Conservation (phyloP, 2,888 invertebrate genomes). For the Drosophila anomalipes region DNA sequence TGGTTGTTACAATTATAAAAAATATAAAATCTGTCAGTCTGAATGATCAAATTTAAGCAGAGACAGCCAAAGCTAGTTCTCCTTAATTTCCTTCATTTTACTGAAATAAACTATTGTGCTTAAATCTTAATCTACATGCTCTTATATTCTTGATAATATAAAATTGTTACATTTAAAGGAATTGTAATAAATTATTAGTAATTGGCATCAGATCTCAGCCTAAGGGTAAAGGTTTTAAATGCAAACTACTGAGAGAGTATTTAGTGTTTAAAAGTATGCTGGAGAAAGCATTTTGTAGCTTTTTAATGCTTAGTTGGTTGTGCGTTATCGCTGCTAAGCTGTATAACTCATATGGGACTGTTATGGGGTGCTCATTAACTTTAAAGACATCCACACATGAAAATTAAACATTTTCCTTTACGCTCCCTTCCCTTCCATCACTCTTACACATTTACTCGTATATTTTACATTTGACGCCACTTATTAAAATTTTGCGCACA, state of each 20-base stretch:
- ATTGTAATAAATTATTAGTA: neutral
- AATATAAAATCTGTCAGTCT: neutral
- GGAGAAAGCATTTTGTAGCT: neutral
- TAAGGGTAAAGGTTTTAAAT: neutral
- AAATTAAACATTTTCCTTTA: slow-evolving; percentile 18
- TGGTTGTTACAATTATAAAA: neutral
- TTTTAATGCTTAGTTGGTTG: neutral
- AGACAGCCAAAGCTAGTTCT: no score
- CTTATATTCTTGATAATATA: neutral
- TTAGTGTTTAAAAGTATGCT: neutral
- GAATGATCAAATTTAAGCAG: neutral
- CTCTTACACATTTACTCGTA: no score
- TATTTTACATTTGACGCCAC: slow-evolving; percentile 26
- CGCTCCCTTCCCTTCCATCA: no score
- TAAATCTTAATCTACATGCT: neutral
- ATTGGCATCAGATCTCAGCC: neutral
- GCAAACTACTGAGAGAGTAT: neutral
- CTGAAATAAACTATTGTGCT: neutral
- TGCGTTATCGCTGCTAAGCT: neutral
- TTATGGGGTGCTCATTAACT: slow-evolving; percentile 21
- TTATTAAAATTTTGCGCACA: slow-evolving; percentile 55
- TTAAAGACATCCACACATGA: slow-evolving; percentile 15
- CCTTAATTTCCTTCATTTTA: neutral
- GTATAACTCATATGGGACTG: neutral
- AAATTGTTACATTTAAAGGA: no score